These are phyloP conservation scores for Flexamia atlantica DNA, from an alignment of 2,888 invertebrate species.

Conservation along the genomic window DNA sequence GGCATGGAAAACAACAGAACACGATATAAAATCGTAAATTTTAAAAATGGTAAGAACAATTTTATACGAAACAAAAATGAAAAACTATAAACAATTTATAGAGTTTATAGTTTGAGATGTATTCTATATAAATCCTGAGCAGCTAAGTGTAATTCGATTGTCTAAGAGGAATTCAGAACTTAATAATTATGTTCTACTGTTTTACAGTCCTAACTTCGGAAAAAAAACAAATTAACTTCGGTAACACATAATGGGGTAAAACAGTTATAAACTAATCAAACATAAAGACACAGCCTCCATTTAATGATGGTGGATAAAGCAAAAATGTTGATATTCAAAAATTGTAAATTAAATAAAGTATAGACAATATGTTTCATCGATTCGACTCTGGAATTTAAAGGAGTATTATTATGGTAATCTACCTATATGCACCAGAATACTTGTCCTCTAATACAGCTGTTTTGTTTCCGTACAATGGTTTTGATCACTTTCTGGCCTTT, in stretches of 20 bases:
- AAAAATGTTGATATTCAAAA: background rate
- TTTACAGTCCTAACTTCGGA: background rate
- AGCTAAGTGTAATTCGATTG: background rate
- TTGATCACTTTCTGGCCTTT: no score
- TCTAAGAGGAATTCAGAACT: background rate
- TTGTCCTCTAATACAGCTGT: no score
- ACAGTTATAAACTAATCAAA: background rate
- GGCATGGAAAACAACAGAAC: no score
- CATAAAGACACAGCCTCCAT: slow-evolving; percentile 7
- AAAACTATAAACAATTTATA: background rate
- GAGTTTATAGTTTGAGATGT: background rate
- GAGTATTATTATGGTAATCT: no score
- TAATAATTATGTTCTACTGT: background rate
- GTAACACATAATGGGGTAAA: background rate
- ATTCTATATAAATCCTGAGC: background rate
- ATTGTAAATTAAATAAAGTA: no score
- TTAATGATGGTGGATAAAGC: background rate
- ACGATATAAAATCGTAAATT: background rate
- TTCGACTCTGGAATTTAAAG: no score
- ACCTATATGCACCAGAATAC: no score
- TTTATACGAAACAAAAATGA: no score
- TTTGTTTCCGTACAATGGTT: no score
- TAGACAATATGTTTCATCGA: no score
- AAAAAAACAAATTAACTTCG: no score
- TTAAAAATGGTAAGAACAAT: background rate